Evolutionary conservation across 2,113 vertebrate species (phyloP), one percentile per base, ranked within the genome.

Genomic region (Archocentrus centrarchus): DNA sequence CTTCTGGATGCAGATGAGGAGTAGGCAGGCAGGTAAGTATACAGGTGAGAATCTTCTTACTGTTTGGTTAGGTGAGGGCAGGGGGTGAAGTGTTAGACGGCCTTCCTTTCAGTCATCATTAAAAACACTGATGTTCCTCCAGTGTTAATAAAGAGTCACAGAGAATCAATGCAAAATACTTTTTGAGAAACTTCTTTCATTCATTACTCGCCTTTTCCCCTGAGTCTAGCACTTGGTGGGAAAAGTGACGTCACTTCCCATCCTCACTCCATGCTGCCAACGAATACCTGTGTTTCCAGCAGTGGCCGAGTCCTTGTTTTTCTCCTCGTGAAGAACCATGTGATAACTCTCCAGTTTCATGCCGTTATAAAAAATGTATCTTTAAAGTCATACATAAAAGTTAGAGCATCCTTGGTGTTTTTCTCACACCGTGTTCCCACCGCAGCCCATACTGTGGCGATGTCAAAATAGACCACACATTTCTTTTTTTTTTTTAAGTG

Each of bases 391-490:
- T 11, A 18, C n/a, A 35, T 15, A 17, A 20, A 79, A 39, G 35
- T 9, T 20, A 82, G 27, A 2, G 1, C 3, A 35, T 18, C 41
- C 59, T 30, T 18, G 35, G 79, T 81, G 82, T 86, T 86, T 90
- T 77, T 88, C 81, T 47, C 73, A 82, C 78, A 60, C 13, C 30
- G 7, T 76, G 27, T 79, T 84, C 61, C 75, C 39, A 22, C 53
- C 32, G 66, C 73, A 60, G 68, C 62, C 63, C 44, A 77, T 70
- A 66, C 80, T 73, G 22, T 13, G 60, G 41, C 8, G 4, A 84
- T 90, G 88, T 91, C 88, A 91, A 84, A 91, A 92, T 47, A 79
- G 83, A 86, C 66, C n/a, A 32, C 17, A 64, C 35, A 82, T 64
- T 78, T 18, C 44, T 50, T 50, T 47, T 68, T 3, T 11, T 13